A percentile compares a stretch with the other conserved stretches of the same genome.
phyloP scores from a whole-genome alignment of 1,140 invertebrate genomes.

The Caligus rogercresseyi region DNA sequence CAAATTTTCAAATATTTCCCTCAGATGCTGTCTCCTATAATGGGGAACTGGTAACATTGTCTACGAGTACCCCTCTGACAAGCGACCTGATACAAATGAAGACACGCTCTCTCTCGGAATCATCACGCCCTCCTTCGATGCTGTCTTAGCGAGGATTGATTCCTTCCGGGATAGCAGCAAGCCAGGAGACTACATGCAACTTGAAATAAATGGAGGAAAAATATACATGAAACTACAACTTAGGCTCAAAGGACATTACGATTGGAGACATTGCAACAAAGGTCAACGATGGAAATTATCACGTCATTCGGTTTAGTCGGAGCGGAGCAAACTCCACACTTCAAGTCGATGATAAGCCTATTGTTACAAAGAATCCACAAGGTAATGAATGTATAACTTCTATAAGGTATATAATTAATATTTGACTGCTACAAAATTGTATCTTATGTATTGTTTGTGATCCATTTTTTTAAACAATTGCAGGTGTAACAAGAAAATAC shows the following conservation, averaged over 20 bases:
- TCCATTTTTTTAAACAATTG: no score
- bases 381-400: no score
- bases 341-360: constrained; percentile 55
- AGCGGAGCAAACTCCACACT: constrained; percentile 73
- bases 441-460: no score
- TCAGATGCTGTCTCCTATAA: constrained; percentile 78
- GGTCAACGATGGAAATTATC: constrained; percentile 82
- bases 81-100: constrained; percentile 63
- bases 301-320: constrained; percentile 72
- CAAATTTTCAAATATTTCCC: neutral
- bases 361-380: constrained; percentile 1
- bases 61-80: constrained; percentile 60
- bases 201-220: constrained; percentile 45
- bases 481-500: no score
- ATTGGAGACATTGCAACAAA: constrained; percentile 34
- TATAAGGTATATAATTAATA: no score
- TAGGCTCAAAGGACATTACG: constrained; percentile 13
- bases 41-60: constrained; percentile 73
- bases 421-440: no score
- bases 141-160: constrained; percentile 60
- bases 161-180: constrained; percentile 60
- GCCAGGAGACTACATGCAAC: constrained; percentile 61
- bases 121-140: constrained; percentile 51
- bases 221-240: constrained; percentile 13
- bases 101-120: constrained; percentile 77